Conservation (phyloP, 2,797 vertebrate genomes). For the Novumbra hubbsi region DNA sequence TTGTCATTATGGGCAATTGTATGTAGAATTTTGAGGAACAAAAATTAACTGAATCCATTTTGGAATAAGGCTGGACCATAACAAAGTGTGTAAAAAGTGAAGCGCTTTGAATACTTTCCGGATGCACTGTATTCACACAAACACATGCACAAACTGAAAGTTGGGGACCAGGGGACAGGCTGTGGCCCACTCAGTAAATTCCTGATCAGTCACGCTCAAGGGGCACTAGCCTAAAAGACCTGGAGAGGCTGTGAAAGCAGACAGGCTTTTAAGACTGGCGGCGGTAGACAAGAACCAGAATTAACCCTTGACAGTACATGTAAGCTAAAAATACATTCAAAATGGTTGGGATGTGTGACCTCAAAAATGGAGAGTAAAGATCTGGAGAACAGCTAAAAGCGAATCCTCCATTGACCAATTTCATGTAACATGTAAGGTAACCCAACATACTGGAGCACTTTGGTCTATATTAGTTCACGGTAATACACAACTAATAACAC, state of each 20-base stretch:
- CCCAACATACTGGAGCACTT: background rate
- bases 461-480: background rate
- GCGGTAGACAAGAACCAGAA: background rate
- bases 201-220: constrained; percentile 69
- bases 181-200: constrained; percentile 61
- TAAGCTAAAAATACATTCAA: background rate
- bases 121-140: constrained; percentile 3
- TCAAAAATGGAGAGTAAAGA: too few relatives aligned
- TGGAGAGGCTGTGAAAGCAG: constrained; percentile 52
- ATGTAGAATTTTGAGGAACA: too few relatives aligned
- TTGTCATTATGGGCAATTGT: too few relatives aligned
- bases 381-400: too few relatives aligned
- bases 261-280: background rate
- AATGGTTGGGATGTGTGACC: background rate
- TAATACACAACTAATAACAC: background rate
- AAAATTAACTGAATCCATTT: too few relatives aligned
- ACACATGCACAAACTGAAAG: constrained; percentile 18
- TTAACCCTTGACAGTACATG: background rate
- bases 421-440: background rate
- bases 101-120: too few relatives aligned
- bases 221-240: constrained; percentile 51
- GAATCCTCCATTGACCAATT: background rate
- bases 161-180: constrained; percentile 57
- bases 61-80: too few relatives aligned
- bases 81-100: too few relatives aligned